These are phyloP conservation scores for Meloidogyne exigua DNA, from an alignment of 1,140 invertebrate genomes.

Conservation along the genomic window DNA sequence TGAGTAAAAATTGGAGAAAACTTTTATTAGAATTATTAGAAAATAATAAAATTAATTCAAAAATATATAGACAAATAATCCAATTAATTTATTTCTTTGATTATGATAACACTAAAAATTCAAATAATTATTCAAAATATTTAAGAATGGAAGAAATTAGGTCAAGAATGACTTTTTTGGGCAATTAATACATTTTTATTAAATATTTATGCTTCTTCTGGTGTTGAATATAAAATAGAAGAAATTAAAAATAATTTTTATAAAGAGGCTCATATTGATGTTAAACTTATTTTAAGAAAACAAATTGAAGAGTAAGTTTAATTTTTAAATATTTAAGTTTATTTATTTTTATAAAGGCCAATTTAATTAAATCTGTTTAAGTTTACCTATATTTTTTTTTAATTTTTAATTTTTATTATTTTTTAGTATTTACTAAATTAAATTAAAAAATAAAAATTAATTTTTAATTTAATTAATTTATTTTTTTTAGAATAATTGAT, in stretches of 20 bases:
- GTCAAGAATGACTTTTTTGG: not conserved
- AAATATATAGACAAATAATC: slow-evolving; percentile 1
- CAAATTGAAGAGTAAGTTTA: not conserved
- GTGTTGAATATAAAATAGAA: not conserved
- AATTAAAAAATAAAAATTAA: no score
- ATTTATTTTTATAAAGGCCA: no score
- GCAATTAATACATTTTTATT: not conserved
- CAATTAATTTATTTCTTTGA: not conserved
- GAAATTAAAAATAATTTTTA: not conserved
- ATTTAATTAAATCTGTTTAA: no score
- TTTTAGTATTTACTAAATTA: no score
- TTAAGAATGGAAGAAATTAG: not conserved
- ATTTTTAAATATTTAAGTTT: no score
- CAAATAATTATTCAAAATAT: not conserved
- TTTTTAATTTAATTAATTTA: no score
- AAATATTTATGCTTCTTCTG: not conserved
- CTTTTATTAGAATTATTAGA: not conserved
- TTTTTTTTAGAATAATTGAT: not conserved
- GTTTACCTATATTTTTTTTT: no score
- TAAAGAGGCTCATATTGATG: not conserved
- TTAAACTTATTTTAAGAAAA: not conserved
- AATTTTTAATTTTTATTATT: no score
- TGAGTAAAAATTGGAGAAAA: not conserved
- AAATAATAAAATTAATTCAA: not conserved
- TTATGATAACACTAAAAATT: not conserved